Conservation (phyloP, 92 coral and sea anemone genomes). For the Parazoanthus swiftii region DNA sequence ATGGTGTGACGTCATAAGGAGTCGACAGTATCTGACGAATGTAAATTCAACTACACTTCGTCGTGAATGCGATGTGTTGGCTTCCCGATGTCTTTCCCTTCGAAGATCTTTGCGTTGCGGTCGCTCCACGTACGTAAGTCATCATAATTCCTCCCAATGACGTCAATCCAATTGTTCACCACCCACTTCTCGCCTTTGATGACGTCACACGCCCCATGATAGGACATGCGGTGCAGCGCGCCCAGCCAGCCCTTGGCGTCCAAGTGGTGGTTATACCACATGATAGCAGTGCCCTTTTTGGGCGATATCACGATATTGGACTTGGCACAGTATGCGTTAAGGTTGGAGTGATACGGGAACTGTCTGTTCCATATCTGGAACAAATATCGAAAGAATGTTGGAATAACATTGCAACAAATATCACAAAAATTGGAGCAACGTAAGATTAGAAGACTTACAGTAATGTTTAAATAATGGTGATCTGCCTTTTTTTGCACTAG, state of each 20-base stretch:
- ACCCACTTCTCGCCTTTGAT: slow-evolving; percentile 85
- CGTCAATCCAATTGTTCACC: slow-evolving; percentile 92
- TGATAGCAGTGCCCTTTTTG: slow-evolving; percentile 75
- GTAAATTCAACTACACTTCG: background rate
- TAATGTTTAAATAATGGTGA: background rate
- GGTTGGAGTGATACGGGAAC: slow-evolving; percentile 66
- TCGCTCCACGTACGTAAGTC: slow-evolving; percentile 72
- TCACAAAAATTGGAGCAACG: background rate
- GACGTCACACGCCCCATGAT: slow-evolving; percentile 96
- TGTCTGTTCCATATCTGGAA: slow-evolving; percentile 59
- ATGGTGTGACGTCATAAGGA: no score
- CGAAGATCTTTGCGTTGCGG: slow-evolving; percentile 37
- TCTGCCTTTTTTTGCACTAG: background rate
- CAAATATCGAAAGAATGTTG: background rate
- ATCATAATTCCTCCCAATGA: slow-evolving; percentile 64
- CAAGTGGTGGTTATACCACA: slow-evolving; percentile 93
- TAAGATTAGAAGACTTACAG: no score
- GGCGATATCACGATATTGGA: slow-evolving; percentile 78
- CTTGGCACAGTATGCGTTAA: slow-evolving; percentile 79
- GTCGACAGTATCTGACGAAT: background rate
- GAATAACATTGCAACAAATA: background rate
- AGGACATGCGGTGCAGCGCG: slow-evolving; percentile 71
- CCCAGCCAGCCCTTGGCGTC: slow-evolving; percentile 78
- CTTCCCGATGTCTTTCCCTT: slow-evolving; percentile 11
- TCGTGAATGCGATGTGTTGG: slow-evolving; percentile 22